phyloP scores from a whole-genome alignment of 2,797 vertebrate genomes.

The Lates japonicus region DNA sequence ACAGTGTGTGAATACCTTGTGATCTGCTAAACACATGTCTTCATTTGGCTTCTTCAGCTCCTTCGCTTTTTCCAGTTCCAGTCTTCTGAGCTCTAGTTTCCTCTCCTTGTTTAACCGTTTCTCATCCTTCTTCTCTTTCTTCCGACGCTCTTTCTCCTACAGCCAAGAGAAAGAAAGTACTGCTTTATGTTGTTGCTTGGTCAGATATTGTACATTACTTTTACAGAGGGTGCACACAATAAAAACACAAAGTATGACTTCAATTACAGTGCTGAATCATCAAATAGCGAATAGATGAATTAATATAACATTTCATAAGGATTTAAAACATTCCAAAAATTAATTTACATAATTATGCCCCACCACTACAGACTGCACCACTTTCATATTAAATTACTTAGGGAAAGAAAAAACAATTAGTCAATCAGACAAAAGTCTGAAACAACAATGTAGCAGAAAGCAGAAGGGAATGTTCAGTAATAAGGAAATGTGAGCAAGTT shows the following conservation, averaged over 20 bases:
- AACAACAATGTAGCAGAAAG: not conserved
- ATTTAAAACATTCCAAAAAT: not conserved
- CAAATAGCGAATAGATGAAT: not conserved
- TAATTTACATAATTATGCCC: not conserved
- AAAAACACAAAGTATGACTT: not conserved
- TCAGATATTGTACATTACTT: not conserved
- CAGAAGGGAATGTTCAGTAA: not conserved
- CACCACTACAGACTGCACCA: not conserved
- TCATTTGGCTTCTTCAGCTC: constrained; percentile 97
- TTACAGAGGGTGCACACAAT: not conserved
- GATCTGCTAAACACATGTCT: constrained; percentile 97
- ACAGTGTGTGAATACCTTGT: constrained; percentile 88
- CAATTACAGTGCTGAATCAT: not conserved
- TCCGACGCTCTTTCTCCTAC: constrained; percentile 94
- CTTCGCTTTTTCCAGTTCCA: constrained; percentile 95
- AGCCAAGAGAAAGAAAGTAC: constrained; percentile 26
- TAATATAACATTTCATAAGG: not conserved
- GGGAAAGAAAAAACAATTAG: not conserved
- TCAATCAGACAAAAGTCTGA: not conserved
- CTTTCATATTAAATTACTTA: not conserved
- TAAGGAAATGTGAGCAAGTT: not conserved
- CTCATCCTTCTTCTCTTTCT: constrained; percentile 95
- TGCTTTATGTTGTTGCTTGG: constrained; percentile 14
- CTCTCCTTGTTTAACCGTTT: constrained; percentile 96
- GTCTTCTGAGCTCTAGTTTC: constrained; percentile 91